Base-by-base conservation (phyloP, 2,888 invertebrate genomes). In the Malacosoma neustria region DNA sequence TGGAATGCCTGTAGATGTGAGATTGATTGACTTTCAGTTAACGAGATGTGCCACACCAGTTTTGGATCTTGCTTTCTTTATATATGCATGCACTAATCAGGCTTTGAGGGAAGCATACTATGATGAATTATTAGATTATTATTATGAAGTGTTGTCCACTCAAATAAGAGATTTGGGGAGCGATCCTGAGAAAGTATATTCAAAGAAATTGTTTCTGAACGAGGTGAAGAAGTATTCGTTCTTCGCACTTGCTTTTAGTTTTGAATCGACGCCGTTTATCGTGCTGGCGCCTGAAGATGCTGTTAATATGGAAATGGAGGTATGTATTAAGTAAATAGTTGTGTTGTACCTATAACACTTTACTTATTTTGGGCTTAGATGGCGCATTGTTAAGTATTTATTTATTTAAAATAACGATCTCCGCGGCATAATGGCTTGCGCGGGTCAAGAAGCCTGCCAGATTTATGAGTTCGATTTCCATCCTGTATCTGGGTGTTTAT, bases 21-120 rank as follows among this genome's bases (percentile, higher is more conserved):
- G 89, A 49, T 79, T 93, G 41, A 89, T 93, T 29, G 93, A 93
- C 55, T 93, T 91, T 50, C 93, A 93, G 61, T 56, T 93, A 32
- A 67, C 90, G 0, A 84, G 89, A 57, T 88, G 82, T 45, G 84
- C 87, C 0, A 86, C 88, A 12, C 88, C 90, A 0, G 80, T 88
- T 1, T 57, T 89, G 2, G 91, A 91, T 54, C 34, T 91, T 6
- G 55, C 80, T 0, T 91, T 92, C 48, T 41, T 73, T 1, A 63
- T 79, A 14, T 81, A 74, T 41, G 79, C 90, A 0, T 92, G 92
- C 47, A 90, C 92, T 0, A 82, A 87, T 13, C 73, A 90, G 48
- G 68, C 85, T 11, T 53, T 91, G 22, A 76, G 91, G 3, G 68
- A 80, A 11, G 45, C 85, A 14, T 73, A 90, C 51, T 93, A 89